phyloP scores from a whole-genome alignment of 2,113 vertebrate species.

The Perognathus longimembris region DNA sequence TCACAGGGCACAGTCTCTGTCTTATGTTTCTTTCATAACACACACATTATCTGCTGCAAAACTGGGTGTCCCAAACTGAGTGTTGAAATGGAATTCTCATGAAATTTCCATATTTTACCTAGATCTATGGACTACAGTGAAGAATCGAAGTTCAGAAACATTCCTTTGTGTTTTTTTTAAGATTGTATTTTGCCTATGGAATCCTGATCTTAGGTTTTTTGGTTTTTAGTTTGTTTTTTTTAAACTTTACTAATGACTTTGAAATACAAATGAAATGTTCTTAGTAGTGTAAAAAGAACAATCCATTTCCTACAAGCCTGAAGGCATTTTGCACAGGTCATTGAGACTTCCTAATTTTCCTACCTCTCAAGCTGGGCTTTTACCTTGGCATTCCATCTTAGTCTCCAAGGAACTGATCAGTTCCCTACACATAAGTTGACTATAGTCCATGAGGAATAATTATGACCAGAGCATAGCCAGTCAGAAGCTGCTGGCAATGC shows the following conservation, averaged over 20 bases:
- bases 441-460: neutral
- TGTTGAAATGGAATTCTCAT: rapidly evolving
- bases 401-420: neutral
- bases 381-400: neutral
- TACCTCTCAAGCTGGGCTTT: neutral
- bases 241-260: neutral
- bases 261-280: neutral
- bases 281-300: neutral
- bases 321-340: neutral
- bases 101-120: neutral
- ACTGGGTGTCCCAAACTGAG: rapidly evolving
- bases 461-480: neutral
- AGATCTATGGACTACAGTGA: neutral
- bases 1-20: neutral
- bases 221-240: too few species aligned
- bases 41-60: too few species aligned
- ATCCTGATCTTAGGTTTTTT: neutral
- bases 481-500: neutral
- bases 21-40: neutral
- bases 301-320: neutral
- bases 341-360: neutral
- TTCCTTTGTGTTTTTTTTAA: neutral
- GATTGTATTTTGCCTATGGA: neutral
- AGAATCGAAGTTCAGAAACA: neutral
- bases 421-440: too few species aligned